These are phyloP conservation scores for Poeciliopsis paucimaculata DNA, from an alignment of 2,797 vertebrate genomes.

Conservation along the genomic window DNA sequence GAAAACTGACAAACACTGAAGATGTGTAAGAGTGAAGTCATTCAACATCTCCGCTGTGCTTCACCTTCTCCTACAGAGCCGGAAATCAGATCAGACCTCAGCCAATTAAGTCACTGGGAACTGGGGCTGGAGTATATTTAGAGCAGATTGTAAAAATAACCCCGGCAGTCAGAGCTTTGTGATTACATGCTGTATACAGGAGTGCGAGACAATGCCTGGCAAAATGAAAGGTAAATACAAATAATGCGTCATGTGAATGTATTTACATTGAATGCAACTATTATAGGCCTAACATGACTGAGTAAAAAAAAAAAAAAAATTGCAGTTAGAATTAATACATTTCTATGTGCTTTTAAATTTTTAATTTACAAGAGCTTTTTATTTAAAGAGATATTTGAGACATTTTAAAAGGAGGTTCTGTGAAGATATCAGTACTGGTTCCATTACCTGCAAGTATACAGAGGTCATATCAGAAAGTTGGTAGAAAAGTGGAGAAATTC, in stretches of 20 bases:
- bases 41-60: constrained; percentile 19
- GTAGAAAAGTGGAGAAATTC: background rate
- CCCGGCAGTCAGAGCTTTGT: constrained; percentile 11
- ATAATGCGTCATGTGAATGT: background rate
- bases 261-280: background rate
- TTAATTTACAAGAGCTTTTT: background rate
- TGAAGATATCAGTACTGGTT: background rate
- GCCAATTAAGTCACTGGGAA: constrained; percentile 57
- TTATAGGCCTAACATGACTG: background rate
- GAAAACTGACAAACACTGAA: constrained; percentile 22
- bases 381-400: background rate
- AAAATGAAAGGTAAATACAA: background rate
- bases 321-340: background rate
- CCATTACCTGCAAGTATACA: background rate
- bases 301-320: background rate
- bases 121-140: constrained; percentile 54
- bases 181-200: constrained; percentile 24
- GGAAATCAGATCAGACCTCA: constrained; percentile 61
- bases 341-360: background rate
- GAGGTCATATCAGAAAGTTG: background rate
- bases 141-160: constrained; percentile 67
- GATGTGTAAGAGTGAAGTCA: constrained; percentile 39
- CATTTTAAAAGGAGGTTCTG: background rate
- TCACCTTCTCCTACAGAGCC: constrained; percentile 8
- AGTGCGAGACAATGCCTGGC: background rate